A percentile compares a stretch with the other conserved stretches of the same genome.
Evolutionary conservation across 2,888 invertebrate genomes (phyloP).

Genomic region (Erebia epiphron): DNA sequence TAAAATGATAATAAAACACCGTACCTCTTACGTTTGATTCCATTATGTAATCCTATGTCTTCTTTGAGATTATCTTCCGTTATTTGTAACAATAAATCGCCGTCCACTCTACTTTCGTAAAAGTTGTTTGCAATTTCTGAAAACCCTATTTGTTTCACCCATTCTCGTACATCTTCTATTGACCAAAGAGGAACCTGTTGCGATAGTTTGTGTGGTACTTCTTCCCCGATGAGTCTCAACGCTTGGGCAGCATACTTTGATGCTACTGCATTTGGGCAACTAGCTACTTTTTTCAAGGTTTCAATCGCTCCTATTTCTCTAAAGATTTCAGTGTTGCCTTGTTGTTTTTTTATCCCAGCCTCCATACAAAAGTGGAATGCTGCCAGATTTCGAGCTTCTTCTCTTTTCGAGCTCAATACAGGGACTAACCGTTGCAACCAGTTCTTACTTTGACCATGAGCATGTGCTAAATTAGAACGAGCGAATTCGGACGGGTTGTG

Average conservation of each 20-base stretch:
- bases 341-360: slow-evolving; percentile 97
- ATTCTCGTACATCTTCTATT: slow-evolving; percentile 97
- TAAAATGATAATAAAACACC: neutral
- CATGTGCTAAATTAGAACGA: slow-evolving; percentile 94
- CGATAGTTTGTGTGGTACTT: slow-evolving; percentile 98
- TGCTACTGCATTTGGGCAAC: slow-evolving; percentile 98
- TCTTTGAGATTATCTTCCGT: slow-evolving; percentile 95
- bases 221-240: slow-evolving; percentile 95
- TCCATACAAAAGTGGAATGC: slow-evolving; percentile 99
- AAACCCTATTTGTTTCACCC: slow-evolving; percentile 99
- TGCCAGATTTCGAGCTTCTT: slow-evolving; percentile 97
- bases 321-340: slow-evolving; percentile 95
- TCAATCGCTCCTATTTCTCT: slow-evolving; percentile 97
- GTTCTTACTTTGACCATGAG: slow-evolving; percentile 97
- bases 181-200: slow-evolving; percentile 99
- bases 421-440: slow-evolving; percentile 97
- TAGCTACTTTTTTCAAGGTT: slow-evolving; percentile 97
- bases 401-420: slow-evolving; percentile 95
- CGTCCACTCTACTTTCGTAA: slow-evolving; percentile 96
- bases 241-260: slow-evolving; percentile 98
- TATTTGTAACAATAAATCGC: slow-evolving; percentile 95
- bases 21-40: slow-evolving; percentile 94
- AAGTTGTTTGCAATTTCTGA: slow-evolving; percentile 92
- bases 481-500: slow-evolving; percentile 98
- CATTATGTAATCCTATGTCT: slow-evolving; percentile 96